Conservation (phyloP, 2,888 invertebrate genomes). For the Apantesis nais region DNA sequence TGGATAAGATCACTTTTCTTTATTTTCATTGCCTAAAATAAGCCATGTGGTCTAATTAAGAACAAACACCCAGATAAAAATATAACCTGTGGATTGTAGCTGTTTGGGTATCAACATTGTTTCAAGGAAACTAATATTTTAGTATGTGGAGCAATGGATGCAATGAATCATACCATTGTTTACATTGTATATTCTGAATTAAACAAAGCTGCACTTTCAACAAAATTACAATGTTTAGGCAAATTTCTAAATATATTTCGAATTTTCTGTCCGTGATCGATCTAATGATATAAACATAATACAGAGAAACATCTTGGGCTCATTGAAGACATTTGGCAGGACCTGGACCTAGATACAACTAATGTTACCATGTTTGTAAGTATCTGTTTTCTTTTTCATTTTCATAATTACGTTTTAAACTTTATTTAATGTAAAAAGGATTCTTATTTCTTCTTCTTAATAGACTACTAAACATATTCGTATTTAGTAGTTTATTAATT, state of each 20-base stretch:
- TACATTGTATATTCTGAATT: slow-evolving; percentile 58
- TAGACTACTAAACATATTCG: no score
- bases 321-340: no score
- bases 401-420: no score
- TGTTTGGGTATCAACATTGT: slow-evolving; percentile 45
- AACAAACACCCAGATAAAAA: background rate
- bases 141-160: slow-evolving; percentile 63
- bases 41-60: slow-evolving; percentile 13
- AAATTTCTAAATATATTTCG: slow-evolving; percentile 9
- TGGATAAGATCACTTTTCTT: background rate
- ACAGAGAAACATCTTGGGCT: no score
- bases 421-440: no score
- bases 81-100: slow-evolving; percentile 20
- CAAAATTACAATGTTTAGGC: slow-evolving; percentile 49
- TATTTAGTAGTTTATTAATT: no score
- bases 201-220: slow-evolving; percentile 60
- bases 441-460: no score
- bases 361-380: background rate
- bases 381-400: no score
- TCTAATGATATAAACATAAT: background rate
- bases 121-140: slow-evolving; percentile 55
- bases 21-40: background rate
- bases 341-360: background rate
- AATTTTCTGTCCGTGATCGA: background rate
- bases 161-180: slow-evolving; percentile 69